Conservation (phyloP, 2,888 invertebrate genomes). For the Lochmaea capreae region DNA sequence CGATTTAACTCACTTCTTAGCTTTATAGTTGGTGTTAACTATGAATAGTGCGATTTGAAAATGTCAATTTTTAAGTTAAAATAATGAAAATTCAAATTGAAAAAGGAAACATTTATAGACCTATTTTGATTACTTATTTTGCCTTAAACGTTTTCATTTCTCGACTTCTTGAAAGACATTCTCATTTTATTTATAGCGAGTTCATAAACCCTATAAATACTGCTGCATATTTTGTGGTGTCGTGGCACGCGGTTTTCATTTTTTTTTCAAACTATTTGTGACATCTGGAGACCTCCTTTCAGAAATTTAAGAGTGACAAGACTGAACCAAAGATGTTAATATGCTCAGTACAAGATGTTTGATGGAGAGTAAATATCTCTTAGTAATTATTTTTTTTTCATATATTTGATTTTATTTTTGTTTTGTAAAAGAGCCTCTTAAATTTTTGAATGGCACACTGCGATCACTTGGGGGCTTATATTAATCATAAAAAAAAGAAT, state of each 20-base stretch:
- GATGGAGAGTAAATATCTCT: neutral
- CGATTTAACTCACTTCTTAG: too few relatives aligned
- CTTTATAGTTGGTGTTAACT: too few relatives aligned
- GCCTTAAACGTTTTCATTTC: too few relatives aligned
- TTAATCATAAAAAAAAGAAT: neutral
- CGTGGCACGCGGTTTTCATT: neutral
- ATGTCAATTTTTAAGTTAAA: too few relatives aligned
- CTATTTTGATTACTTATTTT: too few relatives aligned
- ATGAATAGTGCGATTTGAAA: too few relatives aligned
- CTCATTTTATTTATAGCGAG: constrained; percentile 7
- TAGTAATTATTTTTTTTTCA: constrained; percentile 1
- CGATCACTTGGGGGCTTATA: constrained; percentile 30
- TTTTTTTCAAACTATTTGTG: constrained; percentile 11
- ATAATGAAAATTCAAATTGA: too few relatives aligned
- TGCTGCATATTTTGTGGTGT: neutral
- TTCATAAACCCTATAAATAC: constrained; percentile 1
- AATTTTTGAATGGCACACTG: constrained; percentile 47
- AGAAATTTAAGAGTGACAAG: constrained; percentile 42
- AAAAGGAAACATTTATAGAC: too few relatives aligned
- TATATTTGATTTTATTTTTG: constrained; percentile 13
- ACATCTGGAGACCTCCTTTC: constrained; percentile 29
- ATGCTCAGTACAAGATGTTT: constrained; percentile 15
- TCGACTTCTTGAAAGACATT: neutral
- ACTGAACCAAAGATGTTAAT: constrained; percentile 42
- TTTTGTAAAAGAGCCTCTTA: constrained; percentile 41